phyloP scores from a whole-genome alignment of 2,797 vertebrate genomes.

The Melanotaenia pygmaea region DNA sequence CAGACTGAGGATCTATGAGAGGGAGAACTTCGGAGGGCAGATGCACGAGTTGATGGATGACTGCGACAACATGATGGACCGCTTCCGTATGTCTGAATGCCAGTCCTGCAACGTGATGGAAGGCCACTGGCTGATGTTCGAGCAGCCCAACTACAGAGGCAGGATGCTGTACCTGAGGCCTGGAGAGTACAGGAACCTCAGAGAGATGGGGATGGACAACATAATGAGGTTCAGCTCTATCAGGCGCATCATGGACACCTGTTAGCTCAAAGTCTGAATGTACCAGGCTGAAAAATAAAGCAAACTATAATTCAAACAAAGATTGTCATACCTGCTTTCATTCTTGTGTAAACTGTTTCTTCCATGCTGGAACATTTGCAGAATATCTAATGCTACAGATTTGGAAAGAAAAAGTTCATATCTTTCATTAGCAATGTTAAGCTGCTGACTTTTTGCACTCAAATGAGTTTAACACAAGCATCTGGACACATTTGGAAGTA shows the following conservation, averaged over 20 bases:
- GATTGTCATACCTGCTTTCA: not conserved
- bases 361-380: not conserved
- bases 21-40: constrained; percentile 74
- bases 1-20: constrained; percentile 73
- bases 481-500: not conserved
- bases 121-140: constrained; percentile 78
- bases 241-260: constrained; percentile 62
- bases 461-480: not conserved
- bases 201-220: constrained; percentile 55
- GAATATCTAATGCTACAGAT: not conserved
- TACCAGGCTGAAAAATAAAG: constrained; percentile 50
- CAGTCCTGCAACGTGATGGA: constrained; percentile 79
- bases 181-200: constrained; percentile 72
- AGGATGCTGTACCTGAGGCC: constrained; percentile 74
- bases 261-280: constrained; percentile 42
- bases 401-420: not conserved
- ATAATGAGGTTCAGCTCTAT: constrained; percentile 61
- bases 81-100: constrained; percentile 68
- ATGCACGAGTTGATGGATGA: constrained; percentile 76
- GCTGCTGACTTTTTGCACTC: not conserved
- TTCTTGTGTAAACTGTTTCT: not conserved
- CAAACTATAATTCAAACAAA: constrained; percentile 17
- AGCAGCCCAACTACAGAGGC: constrained; percentile 72
- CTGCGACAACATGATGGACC: constrained; percentile 63
- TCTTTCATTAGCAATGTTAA: not conserved